A percentile compares a stretch with the other conserved stretches of the same genome.
phyloP scores from a whole-genome alignment of 2,797 vertebrate genomes.

The Manis pentadactyla region DNA sequence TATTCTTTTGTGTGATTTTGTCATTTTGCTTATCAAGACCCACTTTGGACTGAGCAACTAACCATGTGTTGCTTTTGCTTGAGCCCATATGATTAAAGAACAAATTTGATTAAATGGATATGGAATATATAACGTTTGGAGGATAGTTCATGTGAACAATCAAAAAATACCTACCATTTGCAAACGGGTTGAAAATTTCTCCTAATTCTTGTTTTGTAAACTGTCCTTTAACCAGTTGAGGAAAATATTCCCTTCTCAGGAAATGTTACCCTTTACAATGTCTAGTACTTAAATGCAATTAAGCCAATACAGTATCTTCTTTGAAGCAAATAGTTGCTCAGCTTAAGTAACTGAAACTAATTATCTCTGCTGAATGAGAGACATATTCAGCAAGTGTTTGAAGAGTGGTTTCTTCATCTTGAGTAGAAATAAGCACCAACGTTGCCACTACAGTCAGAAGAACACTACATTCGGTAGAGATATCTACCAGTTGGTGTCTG shows the following conservation, averaged over 20 bases:
- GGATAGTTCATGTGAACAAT: conserved; percentile 50
- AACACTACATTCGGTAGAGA: background rate
- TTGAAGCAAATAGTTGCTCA: conserved; percentile 82
- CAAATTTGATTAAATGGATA: conserved; percentile 34
- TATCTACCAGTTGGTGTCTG: background rate
- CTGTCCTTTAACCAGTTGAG: conserved; percentile 42
- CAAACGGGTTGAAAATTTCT: conserved; percentile 73
- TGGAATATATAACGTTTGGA: conserved; percentile 35
- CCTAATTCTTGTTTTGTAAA: conserved; percentile 62
- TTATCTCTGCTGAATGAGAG: conserved; percentile 82
- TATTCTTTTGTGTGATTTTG: conserved; percentile 47
- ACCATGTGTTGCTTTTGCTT: conserved; percentile 61
- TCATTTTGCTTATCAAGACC: background rate
- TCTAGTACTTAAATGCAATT: conserved; percentile 85
- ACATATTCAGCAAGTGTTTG: conserved; percentile 72
- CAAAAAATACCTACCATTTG: conserved; percentile 69
- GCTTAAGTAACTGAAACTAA: conserved; percentile 85
- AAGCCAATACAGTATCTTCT: conserved; percentile 84
- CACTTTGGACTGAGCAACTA: conserved; percentile 18
- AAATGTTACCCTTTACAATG: conserved; percentile 81
- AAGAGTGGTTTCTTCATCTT: conserved; percentile 71
- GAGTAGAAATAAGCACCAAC: conserved; percentile 68
- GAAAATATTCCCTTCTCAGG: conserved; percentile 51
- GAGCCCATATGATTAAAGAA: conserved; percentile 63
- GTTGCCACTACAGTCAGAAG: conserved; percentile 63